Evolutionary conservation across 2,113 vertebrate species (phyloP).

Genomic region (Baryphthengus martii): DNA sequence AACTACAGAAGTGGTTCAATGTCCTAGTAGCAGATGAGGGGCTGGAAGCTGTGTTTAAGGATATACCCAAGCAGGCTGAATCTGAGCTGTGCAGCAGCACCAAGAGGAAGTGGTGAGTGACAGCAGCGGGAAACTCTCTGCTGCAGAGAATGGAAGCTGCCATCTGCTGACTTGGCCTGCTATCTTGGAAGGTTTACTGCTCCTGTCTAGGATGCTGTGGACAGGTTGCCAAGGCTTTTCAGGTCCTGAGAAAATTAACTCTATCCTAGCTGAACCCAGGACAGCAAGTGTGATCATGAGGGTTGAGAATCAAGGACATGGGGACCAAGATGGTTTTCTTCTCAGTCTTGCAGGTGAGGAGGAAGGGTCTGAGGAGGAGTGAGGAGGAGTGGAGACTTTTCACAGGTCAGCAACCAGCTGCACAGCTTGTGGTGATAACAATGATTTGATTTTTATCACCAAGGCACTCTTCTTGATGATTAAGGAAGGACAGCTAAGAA

Average conservation of each 20-base stretch:
- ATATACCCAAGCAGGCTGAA: neutral
- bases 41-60: neutral
- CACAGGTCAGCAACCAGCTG: neutral
- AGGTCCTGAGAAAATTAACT: too few species aligned
- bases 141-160: neutral
- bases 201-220: neutral
- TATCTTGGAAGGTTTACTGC: neutral
- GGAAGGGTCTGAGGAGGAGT: neutral
- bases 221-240: neutral
- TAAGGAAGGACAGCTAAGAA: neutral
- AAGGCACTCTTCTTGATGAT: neutral
- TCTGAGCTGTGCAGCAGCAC: neutral
- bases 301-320: neutral
- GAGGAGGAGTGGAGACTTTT: neutral
- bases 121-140: neutral
- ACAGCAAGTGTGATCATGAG: neutral
- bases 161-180: neutral
- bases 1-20: neutral
- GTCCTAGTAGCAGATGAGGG: neutral
- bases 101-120: neutral
- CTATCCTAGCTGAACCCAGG: too few species aligned
- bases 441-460: neutral
- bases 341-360: neutral
- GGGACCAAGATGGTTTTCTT: neutral
- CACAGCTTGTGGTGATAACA: fast-evolving